Percentiles rank a stretch among this genome's conserved stretches.
Conservation (phyloP, 2,888 invertebrate genomes). For the Molanna angustata region DNA sequence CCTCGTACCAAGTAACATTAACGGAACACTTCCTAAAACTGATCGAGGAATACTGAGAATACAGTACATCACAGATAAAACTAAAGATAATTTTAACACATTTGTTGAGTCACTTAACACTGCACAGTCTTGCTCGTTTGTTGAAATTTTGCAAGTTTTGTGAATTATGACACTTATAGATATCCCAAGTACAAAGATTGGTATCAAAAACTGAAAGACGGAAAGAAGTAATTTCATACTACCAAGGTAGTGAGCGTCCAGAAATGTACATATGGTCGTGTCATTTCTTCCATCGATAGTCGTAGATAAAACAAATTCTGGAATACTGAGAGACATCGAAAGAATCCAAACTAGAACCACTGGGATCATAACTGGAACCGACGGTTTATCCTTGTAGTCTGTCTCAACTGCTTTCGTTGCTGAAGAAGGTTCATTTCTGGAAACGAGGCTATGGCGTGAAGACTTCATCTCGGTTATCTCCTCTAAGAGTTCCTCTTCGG, state of each 20-base stretch:
- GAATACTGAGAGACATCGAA: constrained; percentile 57
- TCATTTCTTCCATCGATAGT: constrained; percentile 45
- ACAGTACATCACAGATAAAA: constrained; percentile 43
- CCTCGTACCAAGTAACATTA: no score
- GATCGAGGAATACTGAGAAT: constrained; percentile 46
- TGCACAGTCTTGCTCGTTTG: background rate
- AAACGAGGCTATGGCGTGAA: constrained; percentile 50
- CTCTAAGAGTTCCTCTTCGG: constrained; percentile 39
- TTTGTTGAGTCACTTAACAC: constrained; percentile 36
- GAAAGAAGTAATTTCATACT: constrained; percentile 47
- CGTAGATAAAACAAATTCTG: constrained; percentile 56
- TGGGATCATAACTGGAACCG: constrained; percentile 53
- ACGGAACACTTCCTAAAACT: constrained; percentile 40
- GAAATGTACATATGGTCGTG: constrained; percentile 49
- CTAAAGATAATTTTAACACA: constrained; percentile 46
- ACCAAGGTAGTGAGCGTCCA: constrained; percentile 51
- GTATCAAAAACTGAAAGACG: constrained; percentile 46
- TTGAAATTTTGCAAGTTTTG: constrained; percentile 34
- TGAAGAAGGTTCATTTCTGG: constrained; percentile 42
- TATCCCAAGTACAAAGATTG: constrained; percentile 42
- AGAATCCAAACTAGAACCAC: constrained; percentile 58
- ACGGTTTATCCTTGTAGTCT: constrained; percentile 37
- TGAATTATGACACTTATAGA: constrained; percentile 40
- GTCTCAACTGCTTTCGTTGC: constrained; percentile 37
- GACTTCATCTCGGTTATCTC: constrained; percentile 50